phyloP scores from a whole-genome alignment of 2,113 vertebrate genomes.

The Nansenia antarctica region DNA sequence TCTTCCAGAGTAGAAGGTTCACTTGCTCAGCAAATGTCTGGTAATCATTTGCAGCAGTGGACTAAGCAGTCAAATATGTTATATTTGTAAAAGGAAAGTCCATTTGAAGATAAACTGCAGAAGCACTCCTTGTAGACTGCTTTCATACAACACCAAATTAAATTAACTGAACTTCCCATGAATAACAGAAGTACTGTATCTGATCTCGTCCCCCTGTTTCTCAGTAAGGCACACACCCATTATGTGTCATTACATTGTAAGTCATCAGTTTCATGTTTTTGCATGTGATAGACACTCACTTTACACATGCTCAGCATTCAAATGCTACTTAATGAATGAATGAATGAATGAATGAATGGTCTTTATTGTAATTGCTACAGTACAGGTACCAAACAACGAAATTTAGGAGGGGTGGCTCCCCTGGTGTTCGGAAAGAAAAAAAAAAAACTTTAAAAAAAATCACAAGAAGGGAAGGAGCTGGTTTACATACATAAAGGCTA shows the following conservation, averaged over 20 bases:
- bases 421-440: no score
- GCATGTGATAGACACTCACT: no score
- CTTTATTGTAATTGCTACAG: no score
- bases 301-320: background rate
- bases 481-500: no score
- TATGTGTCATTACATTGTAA: background rate
- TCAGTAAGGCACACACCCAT: background rate
- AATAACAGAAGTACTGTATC: background rate
- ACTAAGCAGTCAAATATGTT: slow-evolving; percentile 35
- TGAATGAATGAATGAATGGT: no score
- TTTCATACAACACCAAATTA: no score
- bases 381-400: no score
- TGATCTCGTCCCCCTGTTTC: background rate
- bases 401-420: no score
- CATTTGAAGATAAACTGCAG: background rate
- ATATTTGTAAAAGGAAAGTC: background rate
- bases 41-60: slow-evolving; percentile 55
- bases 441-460: no score
- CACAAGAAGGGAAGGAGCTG: no score
- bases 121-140: background rate
- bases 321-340: background rate
- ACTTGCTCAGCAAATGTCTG: slow-evolving; percentile 27
- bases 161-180: background rate
- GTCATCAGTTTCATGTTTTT: background rate
- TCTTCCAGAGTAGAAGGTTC: slow-evolving; percentile 42